A percentile compares a stretch with the other conserved stretches of the same genome.
These are phyloP conservation scores for Sarcoramphus papa DNA, from an alignment of 2,797 vertebrate species.

Conservation along the genomic window DNA sequence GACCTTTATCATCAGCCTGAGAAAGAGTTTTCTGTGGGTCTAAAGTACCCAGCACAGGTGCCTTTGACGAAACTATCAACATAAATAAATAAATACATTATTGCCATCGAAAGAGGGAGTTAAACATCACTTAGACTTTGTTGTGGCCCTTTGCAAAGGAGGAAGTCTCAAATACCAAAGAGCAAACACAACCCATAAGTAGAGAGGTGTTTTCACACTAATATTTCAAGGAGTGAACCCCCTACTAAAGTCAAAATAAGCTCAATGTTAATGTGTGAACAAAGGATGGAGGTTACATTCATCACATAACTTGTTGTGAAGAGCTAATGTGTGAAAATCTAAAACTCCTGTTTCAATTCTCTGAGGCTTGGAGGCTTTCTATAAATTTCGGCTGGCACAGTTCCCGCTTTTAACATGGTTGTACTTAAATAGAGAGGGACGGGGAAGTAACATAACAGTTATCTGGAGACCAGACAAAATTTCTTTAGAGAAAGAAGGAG, in stretches of 20 bases:
- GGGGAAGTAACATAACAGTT: accelerated
- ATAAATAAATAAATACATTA: neutral
- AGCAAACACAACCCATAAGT: neutral
- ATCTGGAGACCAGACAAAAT: neutral
- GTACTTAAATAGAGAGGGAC: neutral
- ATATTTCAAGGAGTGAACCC: neutral
- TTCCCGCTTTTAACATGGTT: neutral
- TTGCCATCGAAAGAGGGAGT: neutral
- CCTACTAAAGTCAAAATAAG: neutral
- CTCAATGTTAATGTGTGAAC: neutral
- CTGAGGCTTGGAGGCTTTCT: neutral
- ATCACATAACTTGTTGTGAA: neutral
- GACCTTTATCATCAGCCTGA: neutral
- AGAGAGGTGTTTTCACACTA: neutral
- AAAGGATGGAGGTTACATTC: neutral
- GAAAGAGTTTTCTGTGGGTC: neutral
- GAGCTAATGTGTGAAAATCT: neutral
- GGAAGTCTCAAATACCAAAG: neutral
- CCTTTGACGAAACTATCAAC: neutral
- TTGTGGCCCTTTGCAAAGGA: neutral
- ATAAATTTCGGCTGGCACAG: neutral
- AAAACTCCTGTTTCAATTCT: neutral
- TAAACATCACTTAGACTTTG: neutral
- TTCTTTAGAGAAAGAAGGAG: neutral
- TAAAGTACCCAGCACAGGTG: neutral